Conservation (phyloP, 2,113 vertebrate genomes). For the Montifringilla adamsi region DNA sequence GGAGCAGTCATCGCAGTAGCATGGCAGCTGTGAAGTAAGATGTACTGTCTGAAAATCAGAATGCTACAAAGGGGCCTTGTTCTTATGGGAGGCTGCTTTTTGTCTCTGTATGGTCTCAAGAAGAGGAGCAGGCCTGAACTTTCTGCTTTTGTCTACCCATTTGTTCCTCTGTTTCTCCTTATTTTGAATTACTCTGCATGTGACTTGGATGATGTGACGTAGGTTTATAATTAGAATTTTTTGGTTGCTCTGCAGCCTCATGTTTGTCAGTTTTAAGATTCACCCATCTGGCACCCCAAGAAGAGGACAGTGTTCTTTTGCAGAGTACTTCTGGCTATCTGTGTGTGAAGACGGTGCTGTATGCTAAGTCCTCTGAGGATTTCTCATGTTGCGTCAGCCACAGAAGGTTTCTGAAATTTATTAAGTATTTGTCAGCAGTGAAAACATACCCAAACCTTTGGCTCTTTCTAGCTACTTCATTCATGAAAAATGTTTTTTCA, state of each 20-base stretch:
- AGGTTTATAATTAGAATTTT: neutral
- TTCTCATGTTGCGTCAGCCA: neutral
- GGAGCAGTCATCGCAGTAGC: neutral
- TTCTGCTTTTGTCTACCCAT: neutral
- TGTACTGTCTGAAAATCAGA: neutral
- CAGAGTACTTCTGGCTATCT: neutral
- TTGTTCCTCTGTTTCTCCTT: neutral
- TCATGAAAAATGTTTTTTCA: slow-evolving; percentile 12
- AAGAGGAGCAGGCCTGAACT: neutral
- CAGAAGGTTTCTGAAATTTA: neutral
- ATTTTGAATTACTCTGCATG: neutral
- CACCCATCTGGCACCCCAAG: neutral
- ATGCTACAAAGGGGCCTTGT: neutral
- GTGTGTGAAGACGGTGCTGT: neutral
- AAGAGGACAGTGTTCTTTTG: neutral
- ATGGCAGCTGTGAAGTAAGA: neutral
- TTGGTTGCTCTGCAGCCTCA: neutral
- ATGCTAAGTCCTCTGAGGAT: neutral
- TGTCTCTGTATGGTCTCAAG: neutral
- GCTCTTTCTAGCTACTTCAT: neutral
- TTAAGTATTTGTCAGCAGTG: neutral
- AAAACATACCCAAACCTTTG: neutral
- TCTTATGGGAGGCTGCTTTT: neutral
- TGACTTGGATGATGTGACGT: neutral
- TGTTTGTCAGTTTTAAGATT: neutral